A percentile compares a stretch with the other conserved stretches of the same genome.
These are phyloP conservation scores for Petrocephalus zakoni DNA, from an alignment of 2,113 vertebrate species.

Conservation along the genomic window DNA sequence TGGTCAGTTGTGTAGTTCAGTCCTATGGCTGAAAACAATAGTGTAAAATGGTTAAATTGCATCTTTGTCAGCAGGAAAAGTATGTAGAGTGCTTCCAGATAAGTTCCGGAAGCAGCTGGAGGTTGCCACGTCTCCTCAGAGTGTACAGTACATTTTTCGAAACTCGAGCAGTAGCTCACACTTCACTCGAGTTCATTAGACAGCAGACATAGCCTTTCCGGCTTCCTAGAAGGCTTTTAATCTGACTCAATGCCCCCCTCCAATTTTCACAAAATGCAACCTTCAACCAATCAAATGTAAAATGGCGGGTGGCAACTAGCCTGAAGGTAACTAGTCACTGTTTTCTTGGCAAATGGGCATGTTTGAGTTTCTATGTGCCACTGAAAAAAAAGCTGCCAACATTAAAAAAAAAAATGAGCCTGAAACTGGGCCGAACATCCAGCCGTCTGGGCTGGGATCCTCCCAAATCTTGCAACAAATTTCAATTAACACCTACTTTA, in stretches of 20 bases:
- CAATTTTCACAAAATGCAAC: not conserved
- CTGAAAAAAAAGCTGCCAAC: not conserved
- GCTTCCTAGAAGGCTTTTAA: not conserved
- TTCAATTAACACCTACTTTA: not conserved
- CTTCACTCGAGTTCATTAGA: not conserved
- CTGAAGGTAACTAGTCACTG: not conserved
- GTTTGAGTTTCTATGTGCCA: slow-evolving; percentile 9
- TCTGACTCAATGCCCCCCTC: not conserved
- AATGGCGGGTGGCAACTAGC: not conserved
- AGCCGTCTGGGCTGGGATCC: not conserved
- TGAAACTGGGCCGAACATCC: not conserved
- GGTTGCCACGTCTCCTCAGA: not conserved
- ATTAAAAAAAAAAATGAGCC: not conserved
- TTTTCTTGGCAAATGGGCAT: not conserved
- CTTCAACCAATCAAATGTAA: not conserved
- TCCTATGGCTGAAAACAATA: not conserved
- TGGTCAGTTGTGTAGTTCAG: not conserved
- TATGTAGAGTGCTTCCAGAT: not conserved
- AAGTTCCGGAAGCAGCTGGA: not conserved
- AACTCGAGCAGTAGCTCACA: not conserved
- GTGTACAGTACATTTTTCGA: not conserved
- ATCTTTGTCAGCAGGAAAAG: not conserved
- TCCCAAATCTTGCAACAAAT: not conserved
- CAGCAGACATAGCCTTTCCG: not conserved
- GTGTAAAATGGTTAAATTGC: not conserved